Conservation (phyloP, 92 coral and sea anemone genomes). For the Metridium senile region DNA sequence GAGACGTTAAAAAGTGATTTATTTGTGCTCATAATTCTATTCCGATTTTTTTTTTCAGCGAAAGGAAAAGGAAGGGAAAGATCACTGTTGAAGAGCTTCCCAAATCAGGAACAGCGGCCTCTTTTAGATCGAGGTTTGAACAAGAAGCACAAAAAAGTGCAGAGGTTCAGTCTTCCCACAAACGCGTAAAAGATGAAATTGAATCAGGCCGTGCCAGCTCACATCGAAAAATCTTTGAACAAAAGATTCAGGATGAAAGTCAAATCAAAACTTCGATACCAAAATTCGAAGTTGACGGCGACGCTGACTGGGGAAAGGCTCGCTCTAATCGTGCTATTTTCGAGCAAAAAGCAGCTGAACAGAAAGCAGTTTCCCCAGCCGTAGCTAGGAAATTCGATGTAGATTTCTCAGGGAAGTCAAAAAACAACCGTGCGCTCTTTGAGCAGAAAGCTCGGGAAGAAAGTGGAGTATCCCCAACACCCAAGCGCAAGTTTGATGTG, state of each 20-base stretch:
- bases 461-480: slow-evolving; percentile 39
- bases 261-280: slow-evolving; percentile 42
- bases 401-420: slow-evolving; percentile 76
- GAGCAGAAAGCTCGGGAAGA: slow-evolving; percentile 71
- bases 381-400: slow-evolving; percentile 62
- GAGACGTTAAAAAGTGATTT: too few species aligned
- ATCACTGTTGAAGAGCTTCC: slow-evolving; percentile 67
- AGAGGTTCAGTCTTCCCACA: slow-evolving; percentile 48
- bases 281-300: slow-evolving; percentile 68
- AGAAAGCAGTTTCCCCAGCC: slow-evolving; percentile 72
- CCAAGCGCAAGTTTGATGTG: slow-evolving; percentile 55
- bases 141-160: slow-evolving; percentile 68
- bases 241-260: slow-evolving; percentile 43
- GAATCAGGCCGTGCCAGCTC: slow-evolving; percentile 55
- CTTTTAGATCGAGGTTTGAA: slow-evolving; percentile 72
- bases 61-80: slow-evolving; percentile 59
- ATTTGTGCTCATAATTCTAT: not conserved
- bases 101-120: slow-evolving; percentile 70
- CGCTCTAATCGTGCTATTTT: slow-evolving; percentile 71
- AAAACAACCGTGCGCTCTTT: slow-evolving; percentile 62
- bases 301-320: slow-evolving; percentile 72
- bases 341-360: slow-evolving; percentile 74
- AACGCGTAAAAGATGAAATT: slow-evolving; percentile 42
- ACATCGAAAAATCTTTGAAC: slow-evolving; percentile 57
- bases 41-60: slow-evolving; percentile 24